These are phyloP conservation scores for Trachymyrmex cornetzi DNA, from an alignment of 1,140 invertebrate species.

Conservation along the genomic window DNA sequence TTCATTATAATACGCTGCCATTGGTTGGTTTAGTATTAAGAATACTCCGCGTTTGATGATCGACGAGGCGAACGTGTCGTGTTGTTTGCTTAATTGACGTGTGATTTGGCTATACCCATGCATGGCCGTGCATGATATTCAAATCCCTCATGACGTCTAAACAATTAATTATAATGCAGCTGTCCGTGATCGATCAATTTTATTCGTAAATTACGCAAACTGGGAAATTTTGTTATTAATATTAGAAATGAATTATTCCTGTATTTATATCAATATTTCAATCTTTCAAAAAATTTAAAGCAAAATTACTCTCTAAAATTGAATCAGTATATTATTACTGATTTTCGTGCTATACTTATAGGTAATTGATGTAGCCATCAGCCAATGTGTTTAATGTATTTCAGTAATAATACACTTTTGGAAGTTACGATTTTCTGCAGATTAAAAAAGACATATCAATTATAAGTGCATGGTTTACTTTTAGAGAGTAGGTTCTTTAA, in stretches of 20 bases:
- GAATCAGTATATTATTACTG: no score
- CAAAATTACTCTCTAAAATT: no score
- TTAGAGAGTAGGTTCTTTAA: not conserved
- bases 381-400: no score
- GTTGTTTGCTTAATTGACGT: conserved; percentile 53
- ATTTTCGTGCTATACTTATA: no score
- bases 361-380: no score
- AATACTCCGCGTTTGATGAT: conserved; percentile 2
- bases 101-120: conserved; percentile 21
- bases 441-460: no score
- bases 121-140: conserved; percentile 5
- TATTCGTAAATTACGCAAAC: conserved; percentile 5
- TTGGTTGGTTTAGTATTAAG: conserved; percentile 11
- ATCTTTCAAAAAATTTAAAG: not conserved
- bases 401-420: no score
- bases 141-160: conserved; percentile 21
- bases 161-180: conserved; percentile 53
- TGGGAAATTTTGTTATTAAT: conserved; percentile 13
- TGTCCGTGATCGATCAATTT: conserved; percentile 29
- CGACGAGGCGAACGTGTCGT: conserved; percentile 45
- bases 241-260: not conserved
- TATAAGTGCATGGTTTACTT: no score
- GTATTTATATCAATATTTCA: not conserved
- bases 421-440: no score
- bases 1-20: conserved; percentile 7